Base-by-base conservation (phyloP, 2,113 vertebrate genomes). In the Triplophysa dalaica region DNA sequence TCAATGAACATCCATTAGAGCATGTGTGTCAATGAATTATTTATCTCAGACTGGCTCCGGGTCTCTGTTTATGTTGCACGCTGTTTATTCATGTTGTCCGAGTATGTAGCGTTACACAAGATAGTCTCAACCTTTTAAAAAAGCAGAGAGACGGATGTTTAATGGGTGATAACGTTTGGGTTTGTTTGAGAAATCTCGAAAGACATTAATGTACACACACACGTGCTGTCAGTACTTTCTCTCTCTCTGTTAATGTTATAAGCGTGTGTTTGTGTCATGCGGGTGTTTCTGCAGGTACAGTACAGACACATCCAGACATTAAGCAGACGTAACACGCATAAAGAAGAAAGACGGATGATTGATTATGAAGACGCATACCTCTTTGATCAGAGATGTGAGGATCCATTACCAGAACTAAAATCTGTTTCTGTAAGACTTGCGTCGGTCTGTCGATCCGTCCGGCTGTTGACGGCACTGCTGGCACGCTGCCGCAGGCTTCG, bases 311-410 rank as follows among this genome's bases (percentile, higher is more conserved):
- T 50, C 7, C 19, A 41, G 62, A 66, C 33, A 65, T 12, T 56
- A 64, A 80, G 8, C 73, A 66, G 79, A 81, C 17, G 11, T 13
- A 64, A 65, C 68, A 64, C 19, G 13, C 29, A 16, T 2, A 26
- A 65, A 61, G 43, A 77, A 16, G 52, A 66, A 77, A 17, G 8
- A 54, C 43, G n/a, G 16, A 21, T 33, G 38, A 60, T 74, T 41
- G 22, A 81, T 61, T 45, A n/a, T n/a, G 4, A 16, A 48, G n/a
- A 60, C 22, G 61, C 21, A 56, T 17, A 4, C 48, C 22, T 29
- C 79, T 81, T 81, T 81, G 70, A 81, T 81, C 70, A 67, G 22
- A 60, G 52, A 75, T 24, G 50, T 41, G 33, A 73, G 60, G 68
- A 24, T 64, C 68, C 60, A 63, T 73, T 80, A 80, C 22, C 26